These are phyloP conservation scores for Chloropsis cyanopogon DNA, from an alignment of 2,113 vertebrate genomes.

Conservation along the genomic window DNA sequence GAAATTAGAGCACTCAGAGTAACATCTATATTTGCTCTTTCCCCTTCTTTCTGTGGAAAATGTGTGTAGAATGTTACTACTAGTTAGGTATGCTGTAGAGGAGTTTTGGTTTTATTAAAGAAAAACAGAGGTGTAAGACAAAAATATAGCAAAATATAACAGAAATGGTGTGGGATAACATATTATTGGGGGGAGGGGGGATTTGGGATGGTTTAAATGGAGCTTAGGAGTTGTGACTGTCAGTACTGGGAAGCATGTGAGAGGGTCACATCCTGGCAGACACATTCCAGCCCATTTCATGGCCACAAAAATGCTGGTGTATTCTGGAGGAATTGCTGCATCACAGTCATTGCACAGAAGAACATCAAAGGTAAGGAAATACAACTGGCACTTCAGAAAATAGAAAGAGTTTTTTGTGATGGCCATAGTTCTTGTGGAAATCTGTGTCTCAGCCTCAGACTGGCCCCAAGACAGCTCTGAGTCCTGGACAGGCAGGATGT, in stretches of 20 bases:
- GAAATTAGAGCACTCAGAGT: not conserved
- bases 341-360: not conserved
- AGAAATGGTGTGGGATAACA: not conserved
- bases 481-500: not conserved
- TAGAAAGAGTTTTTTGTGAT: not conserved
- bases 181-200: not conserved
- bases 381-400: not conserved
- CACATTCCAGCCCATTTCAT: not conserved
- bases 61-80: not conserved
- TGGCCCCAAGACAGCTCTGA: not conserved
- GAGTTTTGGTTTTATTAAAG: not conserved
- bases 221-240: not conserved
- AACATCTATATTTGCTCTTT: not conserved
- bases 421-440: not conserved
- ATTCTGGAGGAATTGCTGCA: not conserved
- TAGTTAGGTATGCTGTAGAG: not conserved
- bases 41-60: not conserved
- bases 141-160: not conserved
- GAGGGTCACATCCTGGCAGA: not conserved
- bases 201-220: not conserved
- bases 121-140: not conserved
- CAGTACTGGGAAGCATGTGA: fast-evolving
- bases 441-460: not conserved
- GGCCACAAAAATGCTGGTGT: not conserved
- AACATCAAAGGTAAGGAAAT: not conserved